Conservation (phyloP, 1,140 invertebrate species). For the Nebria ingens region DNA sequence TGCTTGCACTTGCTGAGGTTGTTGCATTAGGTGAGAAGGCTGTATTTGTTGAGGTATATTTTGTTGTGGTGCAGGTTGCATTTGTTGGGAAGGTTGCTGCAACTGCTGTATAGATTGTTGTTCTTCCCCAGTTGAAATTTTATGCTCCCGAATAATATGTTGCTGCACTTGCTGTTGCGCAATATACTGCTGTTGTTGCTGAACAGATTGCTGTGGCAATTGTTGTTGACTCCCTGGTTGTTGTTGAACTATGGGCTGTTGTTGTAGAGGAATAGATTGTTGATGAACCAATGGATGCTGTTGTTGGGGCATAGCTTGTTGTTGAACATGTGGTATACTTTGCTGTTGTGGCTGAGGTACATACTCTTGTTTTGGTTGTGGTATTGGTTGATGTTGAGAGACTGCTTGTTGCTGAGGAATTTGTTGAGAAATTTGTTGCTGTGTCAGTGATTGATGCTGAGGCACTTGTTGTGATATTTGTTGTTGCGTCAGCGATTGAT, state of each 20-base stretch:
- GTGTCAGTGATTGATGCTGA: slow-evolving; percentile 8
- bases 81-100: slow-evolving; percentile 13
- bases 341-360: slow-evolving; percentile 19
- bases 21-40: slow-evolving; percentile 3
- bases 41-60: slow-evolving; percentile 11
- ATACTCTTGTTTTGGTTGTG: not conserved
- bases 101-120: slow-evolving; percentile 18
- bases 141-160: slow-evolving; percentile 2
- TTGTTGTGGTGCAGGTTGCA: slow-evolving; percentile 6
- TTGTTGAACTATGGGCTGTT: slow-evolving; percentile 11
- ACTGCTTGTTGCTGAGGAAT: slow-evolving; percentile 29
- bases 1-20: slow-evolving; percentile 14
- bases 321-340: slow-evolving; percentile 2
- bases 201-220: slow-evolving; percentile 13
- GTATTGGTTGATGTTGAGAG: slow-evolving; percentile 30
- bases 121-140: no score
- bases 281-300: not conserved
- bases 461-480: slow-evolving; percentile 14
- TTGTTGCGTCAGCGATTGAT: slow-evolving; percentile 16
- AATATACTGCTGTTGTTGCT: slow-evolving; percentile 8
- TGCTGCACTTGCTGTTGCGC: not conserved
- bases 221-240: slow-evolving; percentile 14
- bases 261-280: slow-evolving; percentile 1
- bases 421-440: slow-evolving; percentile 10
- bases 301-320: slow-evolving; percentile 7